Evolutionary conservation across 2,113 vertebrate genomes (phyloP).

Genomic region (Micromys minutus): DNA sequence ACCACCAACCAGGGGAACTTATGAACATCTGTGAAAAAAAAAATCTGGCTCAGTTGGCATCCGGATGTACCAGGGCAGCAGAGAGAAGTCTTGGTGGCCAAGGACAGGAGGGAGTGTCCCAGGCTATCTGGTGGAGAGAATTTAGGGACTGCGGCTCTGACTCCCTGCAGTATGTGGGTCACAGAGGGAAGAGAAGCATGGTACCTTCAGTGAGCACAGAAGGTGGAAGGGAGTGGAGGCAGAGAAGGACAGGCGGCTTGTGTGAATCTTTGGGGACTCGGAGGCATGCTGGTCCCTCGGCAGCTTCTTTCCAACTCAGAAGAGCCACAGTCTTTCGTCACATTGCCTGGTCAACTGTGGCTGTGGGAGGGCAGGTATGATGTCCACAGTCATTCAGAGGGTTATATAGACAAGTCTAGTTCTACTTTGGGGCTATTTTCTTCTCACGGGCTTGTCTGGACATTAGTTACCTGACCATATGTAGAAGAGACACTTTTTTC

Average conservation of each 20-base stretch:
- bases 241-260: neutral
- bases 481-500: neutral
- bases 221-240: neutral
- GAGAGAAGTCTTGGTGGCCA: neutral
- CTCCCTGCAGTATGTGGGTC: neutral
- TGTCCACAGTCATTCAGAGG: neutral
- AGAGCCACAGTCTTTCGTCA: neutral
- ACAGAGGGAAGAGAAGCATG: neutral
- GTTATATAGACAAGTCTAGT: neutral
- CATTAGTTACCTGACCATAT: neutral
- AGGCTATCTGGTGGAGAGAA: neutral
- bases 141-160: neutral
- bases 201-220: neutral
- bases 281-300: neutral
- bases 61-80: neutral
- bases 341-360: neutral
- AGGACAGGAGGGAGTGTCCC: neutral
- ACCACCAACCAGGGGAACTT: neutral
- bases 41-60: slow-evolving; percentile 23
- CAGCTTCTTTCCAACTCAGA: neutral
- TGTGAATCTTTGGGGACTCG: neutral
- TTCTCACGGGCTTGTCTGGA: neutral
- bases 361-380: neutral
- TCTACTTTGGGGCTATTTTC: neutral
- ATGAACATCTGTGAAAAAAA: neutral